These are phyloP conservation scores for Benitochromis conjunctus DNA, from an alignment of 2,113 vertebrate species.

Conservation along the genomic window DNA sequence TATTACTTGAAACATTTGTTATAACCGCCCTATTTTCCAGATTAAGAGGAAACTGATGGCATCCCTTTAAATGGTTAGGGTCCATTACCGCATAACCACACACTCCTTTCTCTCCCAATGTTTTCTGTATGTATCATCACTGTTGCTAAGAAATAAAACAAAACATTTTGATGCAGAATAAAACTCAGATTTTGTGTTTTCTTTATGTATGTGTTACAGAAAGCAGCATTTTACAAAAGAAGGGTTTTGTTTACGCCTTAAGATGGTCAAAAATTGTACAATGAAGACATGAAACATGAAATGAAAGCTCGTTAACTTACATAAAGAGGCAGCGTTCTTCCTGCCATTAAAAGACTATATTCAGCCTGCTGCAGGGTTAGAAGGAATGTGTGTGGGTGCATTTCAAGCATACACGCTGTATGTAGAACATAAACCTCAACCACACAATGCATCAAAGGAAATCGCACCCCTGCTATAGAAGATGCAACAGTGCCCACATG, in stretches of 20 bases:
- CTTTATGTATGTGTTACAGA: not conserved
- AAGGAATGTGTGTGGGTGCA: constrained; percentile 48
- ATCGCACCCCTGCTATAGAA: not conserved
- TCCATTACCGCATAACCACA: not conserved
- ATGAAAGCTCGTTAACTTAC: not conserved
- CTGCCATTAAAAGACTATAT: constrained; percentile 47
- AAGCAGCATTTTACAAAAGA: not conserved
- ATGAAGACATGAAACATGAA: constrained; percentile 10
- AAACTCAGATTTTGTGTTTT: not conserved
- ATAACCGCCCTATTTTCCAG: not conserved
- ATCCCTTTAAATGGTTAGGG: not conserved
- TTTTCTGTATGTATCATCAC: not conserved
- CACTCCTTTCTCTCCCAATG: not conserved
- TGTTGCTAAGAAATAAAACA: not conserved
- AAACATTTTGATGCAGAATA: not conserved
- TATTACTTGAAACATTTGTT: not conserved
- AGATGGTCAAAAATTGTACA: not conserved
- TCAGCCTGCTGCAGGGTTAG: constrained; percentile 24
- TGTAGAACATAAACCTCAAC: constrained; percentile 38
- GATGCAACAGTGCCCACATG: not conserved
- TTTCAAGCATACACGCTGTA: constrained; percentile 21
- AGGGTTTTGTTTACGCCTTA: not conserved
- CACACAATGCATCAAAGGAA: constrained; percentile 44
- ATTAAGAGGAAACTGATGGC: not conserved
- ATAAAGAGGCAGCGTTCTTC: constrained; percentile 39